Evolutionary conservation across 2,888 invertebrate species (phyloP).

Genomic region (Lottia gigantea): DNA sequence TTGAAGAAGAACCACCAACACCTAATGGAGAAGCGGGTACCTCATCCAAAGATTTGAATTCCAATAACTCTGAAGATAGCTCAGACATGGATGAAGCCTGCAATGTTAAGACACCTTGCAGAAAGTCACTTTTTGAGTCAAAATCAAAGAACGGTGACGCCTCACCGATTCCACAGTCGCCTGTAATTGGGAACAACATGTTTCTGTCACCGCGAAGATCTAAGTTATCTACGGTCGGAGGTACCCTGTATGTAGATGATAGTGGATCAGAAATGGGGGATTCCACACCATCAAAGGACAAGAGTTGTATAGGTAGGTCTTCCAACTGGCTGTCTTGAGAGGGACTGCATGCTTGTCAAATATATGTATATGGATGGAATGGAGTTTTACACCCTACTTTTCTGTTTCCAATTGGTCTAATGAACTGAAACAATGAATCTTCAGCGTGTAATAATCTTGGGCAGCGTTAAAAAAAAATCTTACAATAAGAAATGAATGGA

Average conservation of each 20-base stretch:
- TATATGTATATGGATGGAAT: background rate
- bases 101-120: background rate
- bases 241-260: background rate
- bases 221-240: background rate
- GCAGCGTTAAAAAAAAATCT: too few species aligned
- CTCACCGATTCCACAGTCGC: background rate
- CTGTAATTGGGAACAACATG: background rate
- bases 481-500: too few species aligned
- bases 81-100: too few species aligned
- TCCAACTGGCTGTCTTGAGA: background rate
- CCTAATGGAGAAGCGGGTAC: background rate
- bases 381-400: too few species aligned
- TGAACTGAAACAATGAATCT: too few species aligned
- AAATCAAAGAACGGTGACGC: background rate
- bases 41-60: background rate
- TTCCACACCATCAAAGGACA: background rate
- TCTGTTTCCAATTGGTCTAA: too few species aligned
- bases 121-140: background rate
- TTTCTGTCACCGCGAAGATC: background rate
- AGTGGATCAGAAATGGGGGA: constrained; percentile 3
- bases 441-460: too few species aligned
- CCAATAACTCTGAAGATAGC: too few species aligned
- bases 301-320: background rate
- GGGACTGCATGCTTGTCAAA: too few species aligned
- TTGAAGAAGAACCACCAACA: background rate